Evolutionary conservation across 2,888 invertebrate species (phyloP), one percentile per base, ranked within the genome.

Genomic region (Drosophila rellima): DNA sequence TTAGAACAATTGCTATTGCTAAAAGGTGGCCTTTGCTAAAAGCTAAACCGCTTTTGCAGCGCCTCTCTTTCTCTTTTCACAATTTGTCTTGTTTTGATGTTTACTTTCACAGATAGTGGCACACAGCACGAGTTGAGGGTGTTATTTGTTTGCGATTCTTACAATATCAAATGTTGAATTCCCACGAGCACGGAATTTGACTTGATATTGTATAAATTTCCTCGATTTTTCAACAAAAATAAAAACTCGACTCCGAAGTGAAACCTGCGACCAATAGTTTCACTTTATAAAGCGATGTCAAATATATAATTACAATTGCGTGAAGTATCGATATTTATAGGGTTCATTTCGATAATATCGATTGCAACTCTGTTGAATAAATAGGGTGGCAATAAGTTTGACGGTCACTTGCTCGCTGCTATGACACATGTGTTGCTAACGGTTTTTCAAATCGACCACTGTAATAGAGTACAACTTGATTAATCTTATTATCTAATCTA

Each of bases 221-320:
- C 83, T 78, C 87, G 80, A 79, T 84, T 89, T 78, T 78, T 79
- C 56, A 85, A 86, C 80, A 76, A 77, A 88, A 80, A 70, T 52
- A 23, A 44, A 56, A 62, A 65, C 64, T 69, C 61, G 60, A 66
- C 63, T 64, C 57, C 60, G 62, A 51, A 42, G 23, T 39, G 29
- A 54, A 63, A 35, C 35, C 40, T 40, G 20, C 45, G 52, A 52
- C 51, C 23, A 57, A 45, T 23, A 26, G 18, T 50, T 40, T 48
- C 31, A 50, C 60, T 44, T 52, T 35, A 20, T 29, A 23, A 17
- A 51, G 51, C 35, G 60, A 51, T 52, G 51, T 26, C 33, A 51
- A 61, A 50, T 44, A 37, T 20, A 15, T 15, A 10, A 13, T 47
- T 13, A 6, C 45, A 48, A 48, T 17, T 15, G 10, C 4, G 11